These are phyloP conservation scores for Psilanteris sp. DNA, from an alignment of 1,140 invertebrate genomes.

Conservation along the genomic window DNA sequence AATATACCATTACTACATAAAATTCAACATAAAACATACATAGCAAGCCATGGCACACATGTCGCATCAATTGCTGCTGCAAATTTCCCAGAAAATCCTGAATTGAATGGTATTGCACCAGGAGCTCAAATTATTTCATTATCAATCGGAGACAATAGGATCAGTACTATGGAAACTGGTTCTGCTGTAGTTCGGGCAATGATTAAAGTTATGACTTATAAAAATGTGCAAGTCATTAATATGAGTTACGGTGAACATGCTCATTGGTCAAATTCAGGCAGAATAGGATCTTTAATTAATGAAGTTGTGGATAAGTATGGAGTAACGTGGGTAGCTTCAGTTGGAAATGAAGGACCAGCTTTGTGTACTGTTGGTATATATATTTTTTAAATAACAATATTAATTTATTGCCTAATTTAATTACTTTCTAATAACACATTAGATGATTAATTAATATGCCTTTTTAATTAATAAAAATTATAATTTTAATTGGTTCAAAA, in stretches of 20 bases:
- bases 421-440: no score
- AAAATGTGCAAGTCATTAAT: constrained; percentile 93
- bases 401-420: no score
- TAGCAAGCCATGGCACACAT: constrained; percentile 97
- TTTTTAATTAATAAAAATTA: no score
- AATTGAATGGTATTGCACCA: constrained; percentile 96
- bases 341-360: constrained; percentile 96
- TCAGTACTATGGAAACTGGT: constrained; percentile 98
- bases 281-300: constrained; percentile 91
- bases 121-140: constrained; percentile 97
- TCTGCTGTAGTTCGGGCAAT: constrained; percentile 94
- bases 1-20: no score
- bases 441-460: no score
- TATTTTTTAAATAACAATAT: no score
- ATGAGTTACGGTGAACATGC: constrained; percentile 98
- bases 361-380: constrained; percentile 89
- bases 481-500: no score
- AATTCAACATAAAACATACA: no score
- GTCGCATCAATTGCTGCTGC: constrained; percentile 97
- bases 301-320: constrained; percentile 96
- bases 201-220: constrained; percentile 88
- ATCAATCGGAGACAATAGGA: constrained; percentile 93
- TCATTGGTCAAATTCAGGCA: constrained; percentile 93
- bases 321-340: constrained; percentile 94
- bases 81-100: constrained; percentile 93